Base-by-base conservation (phyloP, 2,888 invertebrate genomes). In the Itoplectis maculator region DNA sequence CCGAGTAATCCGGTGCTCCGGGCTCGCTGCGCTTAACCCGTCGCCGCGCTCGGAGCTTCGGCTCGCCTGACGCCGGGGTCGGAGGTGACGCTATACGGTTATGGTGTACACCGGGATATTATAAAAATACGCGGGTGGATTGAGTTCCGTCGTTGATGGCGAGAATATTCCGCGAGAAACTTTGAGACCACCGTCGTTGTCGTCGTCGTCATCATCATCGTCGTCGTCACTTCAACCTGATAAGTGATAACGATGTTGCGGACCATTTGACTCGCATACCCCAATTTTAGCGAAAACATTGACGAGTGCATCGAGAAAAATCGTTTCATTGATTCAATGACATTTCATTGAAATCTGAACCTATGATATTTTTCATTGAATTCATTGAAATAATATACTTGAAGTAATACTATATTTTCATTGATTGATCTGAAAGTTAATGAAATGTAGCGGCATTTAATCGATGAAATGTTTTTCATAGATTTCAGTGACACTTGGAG, bases 51-150 rank as follows among this genome's bases (percentile, higher is more conserved):
- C n/a, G 45, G 59, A 68, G 56, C 54, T 23, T 61, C 59, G 29
- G 65, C 18, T 35, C 6, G 59, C 15, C n/a, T 1, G 66, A 51
- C 66, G 70, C 35, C 63, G 42, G 18, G 75, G 79, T 66, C 70
- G 37, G 23, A 68, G 70, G 70, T 70, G 75, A 61, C 20, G 15
- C 35, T 40, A 20, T 51, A 42, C 40, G 68, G 18, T 45, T 40
- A 40, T 63, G n/a, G n/a, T n/a, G n/a, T n/a, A n/a, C n/a, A 51
- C 49, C 49, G 11, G 3, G 56, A 72, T 65, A 78, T 63, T 54
- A 75, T 72, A 75, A 82, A 72, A 66, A 66, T 75, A n/a, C n/a
- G n/a, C 29, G 29, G 66, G 49, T 45, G 66, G 70, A 76, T 75
- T 75, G 68, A 79, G 66, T 23, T 65, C n/a, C 61, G 35, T 54